Base-by-base conservation (phyloP, 2,113 vertebrate species). In the Peucedramus taeniatus region DNA sequence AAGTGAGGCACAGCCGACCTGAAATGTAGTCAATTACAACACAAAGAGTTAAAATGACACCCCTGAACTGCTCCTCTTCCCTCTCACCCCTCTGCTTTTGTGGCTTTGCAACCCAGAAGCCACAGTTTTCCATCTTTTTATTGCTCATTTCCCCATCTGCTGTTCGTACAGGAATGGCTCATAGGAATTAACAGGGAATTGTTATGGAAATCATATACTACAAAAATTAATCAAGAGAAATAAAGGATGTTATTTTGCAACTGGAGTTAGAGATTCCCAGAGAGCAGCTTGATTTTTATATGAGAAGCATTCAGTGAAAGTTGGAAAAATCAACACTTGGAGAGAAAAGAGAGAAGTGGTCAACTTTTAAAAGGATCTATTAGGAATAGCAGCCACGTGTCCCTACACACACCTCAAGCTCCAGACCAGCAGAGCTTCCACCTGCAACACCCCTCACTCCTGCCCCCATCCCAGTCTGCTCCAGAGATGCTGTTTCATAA, bases 1-100 rank as follows among this genome's bases (percentile, higher is more conserved):
- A 96, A 95, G 94, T 64, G 89, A 93, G 85, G 79, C 92, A 88
- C 18, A 0, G 68, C 51, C 2, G 7, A 81, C 64, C 93, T 96
- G 96, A 96, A 96, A 97, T 97, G 83, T 95, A 97, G 92, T 64
- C 72, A 90, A 94, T 93, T 94, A 61, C 90, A 78, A 87, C 69
- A 96, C 94, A 96, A 96, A 94, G 90, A 93, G 88, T 89, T 90
- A 90, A 95, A 94, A 64, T 47, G 60, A 97, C 92, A 93, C 51
- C 93, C 70, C 90, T 87, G 88, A 63, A 51, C 85, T 5, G 22
- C 74, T 90, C 75, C 70, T 90, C 90, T 81, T 77, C 91, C 69
- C 81, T 31, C 90, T 76, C 74, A 70, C 69, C 70, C 49, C 71
- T 86, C 85, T 60, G 80, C 86, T 91, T 91, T 92, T 57, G 75